A percentile compares a stretch with the other conserved stretches of the same genome.
phyloP scores from a whole-genome alignment of 2,888 invertebrate species.

The Hyalella azteca region DNA sequence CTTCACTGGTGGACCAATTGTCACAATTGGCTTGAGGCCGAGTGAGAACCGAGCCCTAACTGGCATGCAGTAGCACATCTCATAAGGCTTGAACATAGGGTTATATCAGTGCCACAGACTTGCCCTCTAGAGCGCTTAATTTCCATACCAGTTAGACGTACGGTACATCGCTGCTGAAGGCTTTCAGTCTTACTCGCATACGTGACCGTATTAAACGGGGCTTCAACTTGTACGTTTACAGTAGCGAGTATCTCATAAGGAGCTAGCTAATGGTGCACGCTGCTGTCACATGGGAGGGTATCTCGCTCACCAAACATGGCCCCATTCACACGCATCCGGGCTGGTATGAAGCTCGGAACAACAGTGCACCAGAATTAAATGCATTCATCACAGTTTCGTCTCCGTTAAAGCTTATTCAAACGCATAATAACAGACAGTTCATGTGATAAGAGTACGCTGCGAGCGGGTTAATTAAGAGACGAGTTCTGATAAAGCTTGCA shows the following conservation, averaged over 20 bases:
- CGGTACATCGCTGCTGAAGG: too few relatives aligned
- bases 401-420: conserved; percentile 21
- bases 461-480: conserved; percentile 22
- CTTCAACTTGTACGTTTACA: not conserved
- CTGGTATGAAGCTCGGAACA: not conserved
- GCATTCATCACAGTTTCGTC: not conserved
- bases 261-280: not conserved
- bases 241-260: not conserved
- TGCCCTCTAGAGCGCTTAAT: too few relatives aligned
- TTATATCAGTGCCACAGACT: too few relatives aligned
- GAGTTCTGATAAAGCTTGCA: conserved; percentile 25
- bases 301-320: not conserved
- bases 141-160: too few relatives aligned
- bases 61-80: too few relatives aligned
- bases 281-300: not conserved
- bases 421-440: conserved; percentile 1
- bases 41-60: too few relatives aligned
- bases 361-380: not conserved
- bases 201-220: not conserved
- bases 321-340: conserved; percentile 15
- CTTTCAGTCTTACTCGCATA: not conserved
- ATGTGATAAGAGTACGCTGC: not conserved
- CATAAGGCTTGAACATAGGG: too few relatives aligned
- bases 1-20: too few relatives aligned
- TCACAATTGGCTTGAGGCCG: too few relatives aligned